These are phyloP conservation scores for Hippopotamus amphibius DNA, from an alignment of 2,113 vertebrate species.

Conservation along the genomic window DNA sequence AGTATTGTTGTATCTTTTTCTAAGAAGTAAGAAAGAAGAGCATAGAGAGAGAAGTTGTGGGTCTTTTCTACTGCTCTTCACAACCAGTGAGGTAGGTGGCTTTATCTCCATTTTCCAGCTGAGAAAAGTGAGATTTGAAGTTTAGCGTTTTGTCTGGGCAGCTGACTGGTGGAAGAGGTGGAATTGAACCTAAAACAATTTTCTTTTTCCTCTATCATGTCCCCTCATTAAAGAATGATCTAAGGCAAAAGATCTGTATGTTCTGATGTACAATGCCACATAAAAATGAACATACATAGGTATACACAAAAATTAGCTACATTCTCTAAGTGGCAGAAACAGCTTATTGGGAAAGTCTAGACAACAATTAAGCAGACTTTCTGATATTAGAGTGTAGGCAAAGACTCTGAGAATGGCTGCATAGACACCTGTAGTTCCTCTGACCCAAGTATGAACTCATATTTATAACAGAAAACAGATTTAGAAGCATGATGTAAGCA, in stretches of 20 bases:
- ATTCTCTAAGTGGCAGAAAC: neutral
- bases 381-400: neutral
- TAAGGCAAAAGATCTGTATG: neutral
- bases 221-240: neutral
- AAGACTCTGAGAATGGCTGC: neutral
- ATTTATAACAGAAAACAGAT: neutral
- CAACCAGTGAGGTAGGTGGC: neutral
- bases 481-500: neutral
- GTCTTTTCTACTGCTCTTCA: neutral
- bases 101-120: neutral
- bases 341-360: neutral
- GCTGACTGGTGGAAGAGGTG: neutral
- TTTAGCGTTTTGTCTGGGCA: neutral
- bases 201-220: neutral
- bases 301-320: neutral
- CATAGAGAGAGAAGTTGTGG: neutral
- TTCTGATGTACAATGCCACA: neutral
- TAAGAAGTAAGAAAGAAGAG: neutral
- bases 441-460: neutral
- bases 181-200: neutral
- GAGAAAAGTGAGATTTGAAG: neutral
- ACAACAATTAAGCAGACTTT: neutral
- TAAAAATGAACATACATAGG: neutral
- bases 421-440: neutral
- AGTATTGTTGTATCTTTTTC: neutral